These are phyloP conservation scores for Parascotia fuliginaria DNA, from an alignment of 2,888 invertebrate genomes.

Conservation along the genomic window DNA sequence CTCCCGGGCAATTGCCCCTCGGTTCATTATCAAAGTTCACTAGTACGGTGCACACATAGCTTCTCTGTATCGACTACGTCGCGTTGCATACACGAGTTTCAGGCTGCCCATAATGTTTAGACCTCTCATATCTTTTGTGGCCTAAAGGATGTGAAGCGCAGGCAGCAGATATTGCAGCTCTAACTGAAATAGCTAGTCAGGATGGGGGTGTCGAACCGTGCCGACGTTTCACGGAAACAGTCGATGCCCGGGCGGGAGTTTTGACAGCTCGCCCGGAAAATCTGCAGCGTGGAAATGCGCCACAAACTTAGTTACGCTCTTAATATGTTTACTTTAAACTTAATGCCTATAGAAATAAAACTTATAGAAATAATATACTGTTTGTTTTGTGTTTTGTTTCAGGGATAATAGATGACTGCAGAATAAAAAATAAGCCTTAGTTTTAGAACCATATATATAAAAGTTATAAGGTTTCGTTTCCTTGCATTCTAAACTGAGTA, in stretches of 20 bases:
- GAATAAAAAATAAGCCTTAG: neutral
- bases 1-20: conserved; percentile 70
- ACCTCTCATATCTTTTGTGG: conserved; percentile 50
- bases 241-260: conserved; percentile 68
- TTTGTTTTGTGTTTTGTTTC: too few relatives aligned
- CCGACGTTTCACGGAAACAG: conserved; percentile 69
- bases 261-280: conserved; percentile 76
- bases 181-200: conserved; percentile 46
- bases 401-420: conserved; percentile 23
- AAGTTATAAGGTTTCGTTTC: neutral
- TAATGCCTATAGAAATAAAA: conserved; percentile 33
- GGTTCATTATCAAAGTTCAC: conserved; percentile 86
- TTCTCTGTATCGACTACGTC: conserved; percentile 38
- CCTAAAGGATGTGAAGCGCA: conserved; percentile 21
- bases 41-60: conserved; percentile 74
- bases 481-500: neutral
- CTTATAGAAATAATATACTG: conserved; percentile 6
- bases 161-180: conserved; percentile 54
- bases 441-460: neutral
- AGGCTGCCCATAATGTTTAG: conserved; percentile 41
- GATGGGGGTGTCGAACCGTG: conserved; percentile 59
- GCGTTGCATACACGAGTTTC: conserved; percentile 50
- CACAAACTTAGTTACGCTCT: conserved; percentile 36
- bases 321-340: conserved; percentile 44
- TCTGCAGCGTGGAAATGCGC: conserved; percentile 69